A percentile compares a stretch with the other conserved stretches of the same genome.
Conservation (phyloP, 1,140 invertebrate species). For the Parapsyche elsis region DNA sequence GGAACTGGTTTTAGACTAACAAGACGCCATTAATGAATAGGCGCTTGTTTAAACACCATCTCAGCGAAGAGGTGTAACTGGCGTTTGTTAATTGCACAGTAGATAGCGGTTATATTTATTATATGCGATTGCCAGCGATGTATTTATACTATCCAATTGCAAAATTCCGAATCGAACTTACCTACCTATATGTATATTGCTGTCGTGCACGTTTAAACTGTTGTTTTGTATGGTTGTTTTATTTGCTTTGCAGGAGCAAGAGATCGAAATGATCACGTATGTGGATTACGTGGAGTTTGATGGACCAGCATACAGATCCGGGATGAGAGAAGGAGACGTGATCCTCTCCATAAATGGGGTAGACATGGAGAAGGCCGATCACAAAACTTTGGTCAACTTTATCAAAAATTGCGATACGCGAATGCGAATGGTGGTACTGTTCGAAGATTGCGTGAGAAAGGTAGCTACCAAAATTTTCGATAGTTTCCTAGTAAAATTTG, state of each 20-base stretch:
- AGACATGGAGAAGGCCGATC: constrained; percentile 91
- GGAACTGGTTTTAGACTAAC: background rate
- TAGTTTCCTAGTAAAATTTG: too few relatives aligned
- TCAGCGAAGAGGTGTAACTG: too few relatives aligned
- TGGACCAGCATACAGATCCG: constrained; percentile 88
- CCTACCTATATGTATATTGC: too few relatives aligned
- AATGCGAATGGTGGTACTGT: constrained; percentile 94
- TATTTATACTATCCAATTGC: too few relatives aligned
- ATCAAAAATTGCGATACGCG: constrained; percentile 90
- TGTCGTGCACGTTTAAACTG: too few relatives aligned
- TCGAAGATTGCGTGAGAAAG: constrained; percentile 95
- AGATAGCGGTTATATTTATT: too few relatives aligned
- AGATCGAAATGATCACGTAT: constrained; percentile 94
- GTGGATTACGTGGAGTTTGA: constrained; percentile 95
- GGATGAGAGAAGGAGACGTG: constrained; percentile 94
- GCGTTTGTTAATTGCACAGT: too few relatives aligned
- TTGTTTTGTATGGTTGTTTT: constrained; percentile 33
- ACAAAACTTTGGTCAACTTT: constrained; percentile 89
- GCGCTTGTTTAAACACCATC: background rate
- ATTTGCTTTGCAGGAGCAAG: constrained; percentile 67
- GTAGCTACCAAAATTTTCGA: too few relatives aligned
- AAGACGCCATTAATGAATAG: background rate
- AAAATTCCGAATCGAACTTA: too few relatives aligned
- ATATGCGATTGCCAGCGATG: too few relatives aligned
- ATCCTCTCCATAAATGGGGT: constrained; percentile 94